Evolutionary conservation across 2,797 vertebrate genomes (phyloP), one percentile per base, ranked within the genome.

Genomic region (Thamnophis elegans): DNA sequence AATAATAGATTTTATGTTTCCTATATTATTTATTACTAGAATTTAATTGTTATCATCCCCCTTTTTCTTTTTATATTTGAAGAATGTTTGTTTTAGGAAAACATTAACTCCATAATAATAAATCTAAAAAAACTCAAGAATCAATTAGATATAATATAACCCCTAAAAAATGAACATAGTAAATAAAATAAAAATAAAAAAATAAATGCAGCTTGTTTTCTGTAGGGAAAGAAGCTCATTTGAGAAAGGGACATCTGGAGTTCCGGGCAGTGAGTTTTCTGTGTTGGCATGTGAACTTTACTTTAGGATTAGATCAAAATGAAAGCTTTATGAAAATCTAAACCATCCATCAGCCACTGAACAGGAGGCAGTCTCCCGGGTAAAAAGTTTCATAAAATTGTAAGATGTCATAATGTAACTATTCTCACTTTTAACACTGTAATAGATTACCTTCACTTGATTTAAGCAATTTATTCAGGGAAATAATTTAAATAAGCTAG

Each of bases 201-300:
- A 86, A 92, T 51, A 58, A 94, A 56, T 86, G 92, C 82, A 90
- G 58, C 51, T 91, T 94, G 60, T 54, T 92, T 54, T 5, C 94
- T 96, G 91, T 90, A 89, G 87, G 91, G 88, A 92, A 68, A 94
- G 42, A 89, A 60, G 88, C n/a, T 94, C 96, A 94, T 91, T 93
- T 94, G 95, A 96, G 93, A 96, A 89, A 62, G 91, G 92, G 97
- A 96, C 96, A 97, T 95, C 96, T 97, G 97, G 97, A 95, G 95
- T 94, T 96, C 95, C 91, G 94, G 95, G 96, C 96, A 96, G 93
- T 90, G 93, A 93, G 65, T 95, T 96, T 93, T 96, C 92, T 94
- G 94, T 91, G 89, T 94, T 92, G 94, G 91, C 90, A 93, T 95
- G 95, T 96, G 95, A 97, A 96, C 95, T 96, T 96, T 97, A 96